Percentiles rank a stretch among this genome's conserved stretches.
phyloP scores from a whole-genome alignment of 2,888 invertebrate species.

The Lampropteryx suffumata region DNA sequence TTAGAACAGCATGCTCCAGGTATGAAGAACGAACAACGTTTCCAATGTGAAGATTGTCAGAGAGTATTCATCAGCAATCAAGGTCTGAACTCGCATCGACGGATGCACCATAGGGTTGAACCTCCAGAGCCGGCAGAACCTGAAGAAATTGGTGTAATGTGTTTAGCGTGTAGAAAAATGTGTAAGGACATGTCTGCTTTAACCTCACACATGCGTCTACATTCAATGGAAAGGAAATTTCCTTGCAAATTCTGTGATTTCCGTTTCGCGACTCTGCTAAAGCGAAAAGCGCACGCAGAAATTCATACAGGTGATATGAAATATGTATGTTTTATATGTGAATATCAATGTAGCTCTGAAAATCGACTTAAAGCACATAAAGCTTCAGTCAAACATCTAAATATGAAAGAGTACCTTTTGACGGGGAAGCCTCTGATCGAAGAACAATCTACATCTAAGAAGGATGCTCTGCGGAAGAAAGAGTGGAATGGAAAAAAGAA shows the following conservation, averaged over 20 bases:
- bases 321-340: conserved; percentile 75
- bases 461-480: conserved; percentile 40
- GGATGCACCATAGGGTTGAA: conserved; percentile 65
- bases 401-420: conserved; percentile 67
- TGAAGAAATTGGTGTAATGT: conserved; percentile 62
- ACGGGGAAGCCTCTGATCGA: conserved; percentile 58
- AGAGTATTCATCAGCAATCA: conserved; percentile 70
- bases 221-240: conserved; percentile 68
- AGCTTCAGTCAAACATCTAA: conserved; percentile 63
- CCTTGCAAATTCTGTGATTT: conserved; percentile 76
- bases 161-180: conserved; percentile 71
- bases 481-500: conserved; percentile 51
- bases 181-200: conserved; percentile 68
- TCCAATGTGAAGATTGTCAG: conserved; percentile 69
- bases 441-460: conserved; percentile 51
- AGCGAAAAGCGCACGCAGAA: conserved; percentile 65
- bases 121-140: conserved; percentile 50
- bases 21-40: conserved; percentile 58
- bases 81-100: conserved; percentile 66
- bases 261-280: conserved; percentile 69
- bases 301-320: conserved; percentile 76
- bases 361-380: conserved; percentile 70
- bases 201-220: conserved; percentile 69
- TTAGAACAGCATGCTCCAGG: conserved; percentile 67
- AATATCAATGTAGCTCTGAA: conserved; percentile 73